Evolutionary conservation across 2,888 invertebrate genomes (phyloP).

Genomic region (Cyrtodaria siliqua): DNA sequence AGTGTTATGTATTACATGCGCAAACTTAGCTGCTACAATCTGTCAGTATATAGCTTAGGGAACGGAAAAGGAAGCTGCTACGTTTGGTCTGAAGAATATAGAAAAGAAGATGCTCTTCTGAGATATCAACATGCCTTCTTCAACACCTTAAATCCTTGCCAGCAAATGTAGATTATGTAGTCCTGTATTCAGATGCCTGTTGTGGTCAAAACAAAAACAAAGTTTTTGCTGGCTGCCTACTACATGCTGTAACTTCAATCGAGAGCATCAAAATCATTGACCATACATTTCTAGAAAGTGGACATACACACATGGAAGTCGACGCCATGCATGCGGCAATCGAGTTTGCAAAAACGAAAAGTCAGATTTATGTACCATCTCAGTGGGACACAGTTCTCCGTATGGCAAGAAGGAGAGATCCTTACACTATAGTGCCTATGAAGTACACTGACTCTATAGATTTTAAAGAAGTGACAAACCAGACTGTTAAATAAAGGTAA

Average conservation of each 20-base stretch:
- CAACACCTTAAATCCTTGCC: constrained; percentile 27
- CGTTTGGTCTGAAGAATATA: constrained; percentile 45
- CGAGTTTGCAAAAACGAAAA: constrained; percentile 42
- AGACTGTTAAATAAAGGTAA: not conserved
- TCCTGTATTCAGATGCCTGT: constrained; percentile 33
- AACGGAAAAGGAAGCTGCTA: constrained; percentile 26
- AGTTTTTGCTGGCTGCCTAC: constrained; percentile 30
- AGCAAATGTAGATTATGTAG: constrained; percentile 33
- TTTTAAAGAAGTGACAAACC: not conserved
- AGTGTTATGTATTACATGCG: no score
- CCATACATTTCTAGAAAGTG: constrained; percentile 51
- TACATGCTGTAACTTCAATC: constrained; percentile 31
- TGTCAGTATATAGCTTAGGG: no score
- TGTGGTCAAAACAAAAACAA: constrained; percentile 42
- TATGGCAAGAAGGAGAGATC: constrained; percentile 18
- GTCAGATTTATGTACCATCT: constrained; percentile 33
- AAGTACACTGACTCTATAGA: not conserved
- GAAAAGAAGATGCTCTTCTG: constrained; percentile 26
- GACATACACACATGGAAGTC: constrained; percentile 55
- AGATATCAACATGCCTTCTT: constrained; percentile 47
- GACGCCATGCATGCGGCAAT: constrained; percentile 48
- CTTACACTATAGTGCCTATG: not conserved
- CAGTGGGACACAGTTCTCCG: constrained; percentile 21
- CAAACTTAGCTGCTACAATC: no score
- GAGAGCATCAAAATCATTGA: constrained; percentile 26